Conservation (phyloP, 2,797 vertebrate genomes). For the Ptychadena robeensis region DNA sequence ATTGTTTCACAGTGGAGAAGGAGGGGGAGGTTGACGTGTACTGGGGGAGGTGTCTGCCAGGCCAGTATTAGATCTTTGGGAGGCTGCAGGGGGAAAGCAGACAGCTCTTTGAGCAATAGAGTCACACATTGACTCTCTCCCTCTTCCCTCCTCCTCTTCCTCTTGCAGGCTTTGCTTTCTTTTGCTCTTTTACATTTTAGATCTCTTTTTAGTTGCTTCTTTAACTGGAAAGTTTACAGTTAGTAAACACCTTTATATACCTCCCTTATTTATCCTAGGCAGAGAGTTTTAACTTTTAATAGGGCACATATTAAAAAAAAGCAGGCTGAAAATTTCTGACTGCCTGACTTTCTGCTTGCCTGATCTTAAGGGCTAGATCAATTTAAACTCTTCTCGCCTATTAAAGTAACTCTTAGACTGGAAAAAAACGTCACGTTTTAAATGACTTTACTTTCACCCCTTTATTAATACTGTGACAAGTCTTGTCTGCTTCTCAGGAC, state of each 20-base stretch:
- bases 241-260: background rate
- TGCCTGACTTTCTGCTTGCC: constrained; percentile 16
- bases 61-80: constrained; percentile 64
- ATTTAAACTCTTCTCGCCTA: background rate
- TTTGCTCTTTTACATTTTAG: constrained; percentile 37
- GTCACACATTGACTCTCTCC: constrained; percentile 62
- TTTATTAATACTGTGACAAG: constrained; percentile 11
- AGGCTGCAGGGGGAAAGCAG: constrained; percentile 64
- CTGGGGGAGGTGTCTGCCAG: constrained; percentile 54
- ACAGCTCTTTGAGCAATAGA: constrained; percentile 61
- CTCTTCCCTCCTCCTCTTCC: constrained; percentile 58
- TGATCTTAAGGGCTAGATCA: constrained; percentile 28
- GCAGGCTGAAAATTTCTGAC: constrained; percentile 27
- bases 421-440: background rate
- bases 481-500: constrained; percentile 2
- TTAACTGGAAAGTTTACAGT: constrained; percentile 19
- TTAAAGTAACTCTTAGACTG: constrained; percentile 35
- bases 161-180: constrained; percentile 48
- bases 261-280: background rate
- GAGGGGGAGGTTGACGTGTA: constrained; percentile 44
- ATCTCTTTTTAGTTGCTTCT: constrained; percentile 5
- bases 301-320: background rate
- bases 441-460: constrained; percentile 1
- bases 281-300: constrained; percentile 2
- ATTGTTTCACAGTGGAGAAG: background rate